Evolutionary conservation across 2,113 vertebrate species (phyloP), one percentile per base, ranked within the genome.

Genomic region (Mormoops blainvillei): DNA sequence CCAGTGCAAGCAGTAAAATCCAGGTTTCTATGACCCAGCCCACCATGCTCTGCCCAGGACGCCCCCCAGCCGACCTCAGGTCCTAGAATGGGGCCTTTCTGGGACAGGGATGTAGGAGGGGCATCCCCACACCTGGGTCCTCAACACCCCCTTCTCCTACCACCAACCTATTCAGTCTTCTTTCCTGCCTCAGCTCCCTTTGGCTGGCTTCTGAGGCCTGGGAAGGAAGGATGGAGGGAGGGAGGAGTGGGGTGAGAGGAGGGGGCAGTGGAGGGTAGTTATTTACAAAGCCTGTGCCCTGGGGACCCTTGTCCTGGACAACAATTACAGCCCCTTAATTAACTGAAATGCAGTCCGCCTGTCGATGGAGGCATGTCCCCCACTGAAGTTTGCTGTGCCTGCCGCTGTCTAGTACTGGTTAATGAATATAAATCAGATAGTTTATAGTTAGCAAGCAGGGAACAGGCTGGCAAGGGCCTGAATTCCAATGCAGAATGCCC

Each of bases 371-470:
- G 98, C 98, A 97, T 98, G 98, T 98, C 98, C 98, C 98, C 95
- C 94, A 97, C 98, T 96, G 98, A 98, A 98, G 96, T 97, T 94
- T 97, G 98, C 98, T 97, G 97, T 85, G 96, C 97, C 97, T 94
- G 96, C 98, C 96, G 95, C 98, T 99, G 98, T 98, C 98, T 98
- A 96, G 89, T 91, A 98, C 98, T 99, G 97, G 99, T 99, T 99
- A 99, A 99, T 99, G 99, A 99, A 98, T 99, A 99, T 99, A 99
- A 99, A 99, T 99, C 99, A 99, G 98, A 98, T 99, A 98, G 99
- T 98, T 99, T 99, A 99, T 99, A 99, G 99, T 98, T 99, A 99
- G 98, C 91, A 96, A 99, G 98, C 98, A 93, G 98, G 98, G 98
- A 99, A 98, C 98, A 97, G 98, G 97, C 96, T 98, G 98, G 98